phyloP scores from a whole-genome alignment of 1,140 invertebrate species.

The Metopolophium dirhodum region DNA sequence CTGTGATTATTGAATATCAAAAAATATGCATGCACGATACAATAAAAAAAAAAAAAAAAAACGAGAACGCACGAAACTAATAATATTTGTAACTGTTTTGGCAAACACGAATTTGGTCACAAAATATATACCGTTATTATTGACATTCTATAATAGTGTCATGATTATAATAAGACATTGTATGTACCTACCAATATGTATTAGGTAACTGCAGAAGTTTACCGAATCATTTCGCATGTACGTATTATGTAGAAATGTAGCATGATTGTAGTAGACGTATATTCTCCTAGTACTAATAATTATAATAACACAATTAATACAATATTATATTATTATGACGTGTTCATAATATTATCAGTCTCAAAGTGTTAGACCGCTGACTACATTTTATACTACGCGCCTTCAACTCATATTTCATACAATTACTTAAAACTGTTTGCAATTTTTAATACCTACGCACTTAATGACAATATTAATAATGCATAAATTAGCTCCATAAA shows the following conservation, averaged over 20 bases:
- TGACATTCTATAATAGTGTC: background rate
- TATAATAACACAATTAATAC: background rate
- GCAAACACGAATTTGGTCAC: background rate
- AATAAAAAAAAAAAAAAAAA: background rate
- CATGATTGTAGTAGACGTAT: background rate
- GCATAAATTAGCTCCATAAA: background rate
- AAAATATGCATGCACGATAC: background rate
- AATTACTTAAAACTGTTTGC: background rate
- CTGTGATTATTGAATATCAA: background rate
- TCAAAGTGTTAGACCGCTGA: background rate
- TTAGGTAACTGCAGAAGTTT: background rate
- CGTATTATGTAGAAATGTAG: background rate
- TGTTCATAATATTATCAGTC: background rate
- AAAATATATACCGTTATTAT: background rate
- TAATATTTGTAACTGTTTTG: background rate
- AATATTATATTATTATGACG: background rate
- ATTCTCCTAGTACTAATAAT: background rate
- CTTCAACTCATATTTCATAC: background rate
- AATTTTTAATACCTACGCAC: background rate
- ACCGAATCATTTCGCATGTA: background rate
- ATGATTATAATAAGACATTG: background rate
- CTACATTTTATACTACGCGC: no score
- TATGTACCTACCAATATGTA: background rate
- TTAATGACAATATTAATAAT: background rate
- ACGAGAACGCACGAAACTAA: background rate